Conservation (phyloP, 2,888 invertebrate species). For the Orthosia gothica region DNA sequence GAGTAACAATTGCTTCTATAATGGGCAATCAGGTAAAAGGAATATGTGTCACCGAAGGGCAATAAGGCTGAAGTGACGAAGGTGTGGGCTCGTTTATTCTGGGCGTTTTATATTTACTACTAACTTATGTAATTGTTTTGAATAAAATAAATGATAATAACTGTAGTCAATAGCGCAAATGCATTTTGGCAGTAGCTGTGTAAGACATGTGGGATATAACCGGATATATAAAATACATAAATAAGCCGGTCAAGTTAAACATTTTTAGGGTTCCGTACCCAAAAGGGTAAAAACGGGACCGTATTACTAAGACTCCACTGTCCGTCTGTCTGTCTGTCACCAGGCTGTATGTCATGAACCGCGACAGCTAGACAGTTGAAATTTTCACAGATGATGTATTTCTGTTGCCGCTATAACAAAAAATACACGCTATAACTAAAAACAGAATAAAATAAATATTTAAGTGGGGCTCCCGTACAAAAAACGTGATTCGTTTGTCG, state of each 20-base stretch:
- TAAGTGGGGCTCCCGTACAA: too few species aligned
- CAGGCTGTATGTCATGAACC: too few species aligned
- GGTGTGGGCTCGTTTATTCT: slow-evolving; percentile 49
- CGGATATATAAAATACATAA: neutral
- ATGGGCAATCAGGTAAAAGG: slow-evolving; percentile 55
- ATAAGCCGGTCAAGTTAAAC: neutral
- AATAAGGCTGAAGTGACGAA: slow-evolving; percentile 54
- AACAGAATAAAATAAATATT: too few species aligned
- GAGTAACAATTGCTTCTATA: slow-evolving; percentile 47
- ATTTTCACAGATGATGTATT: too few species aligned
- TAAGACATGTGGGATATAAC: neutral
- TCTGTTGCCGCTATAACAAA: too few species aligned
- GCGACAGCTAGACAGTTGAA: too few species aligned
- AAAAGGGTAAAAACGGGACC: too few species aligned
- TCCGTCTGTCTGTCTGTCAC: too few species aligned
- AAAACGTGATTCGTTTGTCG: too few species aligned
- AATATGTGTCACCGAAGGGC: slow-evolving; percentile 55
- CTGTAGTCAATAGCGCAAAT: neutral
- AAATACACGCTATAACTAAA: too few species aligned
- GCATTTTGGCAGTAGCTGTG: neutral
- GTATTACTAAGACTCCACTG: too few species aligned
- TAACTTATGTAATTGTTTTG: slow-evolving; percentile 33
- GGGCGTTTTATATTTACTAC: slow-evolving; percentile 23
- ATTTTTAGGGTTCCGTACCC: too few species aligned
- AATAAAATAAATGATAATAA: slow-evolving; percentile 8